phyloP scores from a whole-genome alignment of 2,113 vertebrate genomes.

The Anguilla japonica region DNA sequence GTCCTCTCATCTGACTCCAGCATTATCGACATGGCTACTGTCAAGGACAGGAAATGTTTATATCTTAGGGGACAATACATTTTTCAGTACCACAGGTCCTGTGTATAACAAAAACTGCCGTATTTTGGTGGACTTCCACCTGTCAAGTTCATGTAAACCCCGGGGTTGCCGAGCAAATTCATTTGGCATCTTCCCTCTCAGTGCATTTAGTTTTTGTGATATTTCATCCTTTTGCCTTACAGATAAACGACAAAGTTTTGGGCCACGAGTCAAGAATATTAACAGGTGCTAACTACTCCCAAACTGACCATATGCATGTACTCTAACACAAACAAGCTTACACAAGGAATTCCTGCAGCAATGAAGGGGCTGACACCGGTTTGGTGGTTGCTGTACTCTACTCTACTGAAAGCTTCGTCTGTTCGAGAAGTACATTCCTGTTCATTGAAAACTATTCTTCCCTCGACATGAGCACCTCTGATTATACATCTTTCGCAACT shows the following conservation, averaged over 20 bases:
- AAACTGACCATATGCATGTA: conserved; percentile 39
- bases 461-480: conserved; percentile 16
- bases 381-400: conserved; percentile 30
- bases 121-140: conserved; percentile 32
- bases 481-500: conserved; percentile 34
- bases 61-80: conserved; percentile 14
- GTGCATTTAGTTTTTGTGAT: background rate
- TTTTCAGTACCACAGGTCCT: conserved; percentile 31
- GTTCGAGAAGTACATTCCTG: conserved; percentile 12
- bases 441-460: conserved; percentile 32
- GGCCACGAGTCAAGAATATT: background rate
- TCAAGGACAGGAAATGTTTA: conserved; percentile 27
- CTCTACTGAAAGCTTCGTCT: conserved; percentile 25
- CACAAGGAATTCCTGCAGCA: conserved; percentile 31
- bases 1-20: conserved; percentile 22
- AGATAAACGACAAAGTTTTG: background rate
- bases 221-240: background rate
- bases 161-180: conserved; percentile 7
- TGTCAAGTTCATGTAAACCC: background rate
- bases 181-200: background rate
- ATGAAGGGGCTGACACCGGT: conserved; percentile 31
- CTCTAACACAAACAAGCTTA: conserved; percentile 23
- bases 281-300: conserved; percentile 20
- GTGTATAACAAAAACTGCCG: conserved; percentile 30
- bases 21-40: conserved; percentile 29